These are phyloP conservation scores for Noctua janthina DNA, from an alignment of 2,888 invertebrate genomes.

Conservation along the genomic window DNA sequence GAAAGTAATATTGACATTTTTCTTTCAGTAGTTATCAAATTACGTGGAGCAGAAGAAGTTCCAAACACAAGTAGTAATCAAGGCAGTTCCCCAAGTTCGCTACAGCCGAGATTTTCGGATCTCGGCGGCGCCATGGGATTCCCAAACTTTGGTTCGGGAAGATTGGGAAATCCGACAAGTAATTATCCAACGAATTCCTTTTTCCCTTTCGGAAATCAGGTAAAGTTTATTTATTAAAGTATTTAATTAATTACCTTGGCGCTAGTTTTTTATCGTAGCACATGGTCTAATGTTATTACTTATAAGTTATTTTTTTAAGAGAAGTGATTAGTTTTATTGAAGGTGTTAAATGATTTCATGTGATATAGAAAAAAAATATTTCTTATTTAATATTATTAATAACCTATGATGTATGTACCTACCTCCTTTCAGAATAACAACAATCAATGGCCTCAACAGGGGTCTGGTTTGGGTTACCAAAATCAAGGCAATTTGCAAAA, in stretches of 20 bases:
- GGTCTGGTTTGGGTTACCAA: slow-evolving; percentile 16
- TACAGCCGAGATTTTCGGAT: slow-evolving; percentile 66
- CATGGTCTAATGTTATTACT: neutral
- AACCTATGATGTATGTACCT: neutral
- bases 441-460: slow-evolving; percentile 28
- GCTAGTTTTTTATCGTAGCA: neutral
- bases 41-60: slow-evolving; percentile 50
- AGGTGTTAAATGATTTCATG: neutral
- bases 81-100: slow-evolving; percentile 37
- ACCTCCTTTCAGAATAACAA: slow-evolving; percentile 47
- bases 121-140: slow-evolving; percentile 47
- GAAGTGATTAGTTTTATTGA: neutral
- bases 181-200: slow-evolving; percentile 72
- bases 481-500: slow-evolving; percentile 43
- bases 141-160: slow-evolving; percentile 67
- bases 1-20: slow-evolving; percentile 9
- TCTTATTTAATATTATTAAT: neutral
- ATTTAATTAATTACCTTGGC: slow-evolving; percentile 44
- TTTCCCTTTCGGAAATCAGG: slow-evolving; percentile 69
- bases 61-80: slow-evolving; percentile 52
- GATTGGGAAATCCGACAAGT: slow-evolving; percentile 67
- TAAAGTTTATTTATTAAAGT: slow-evolving; percentile 60
- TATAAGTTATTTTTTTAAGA: neutral
- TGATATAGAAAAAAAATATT: neutral
- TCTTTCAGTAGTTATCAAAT: slow-evolving; percentile 55